Conservation (phyloP, 2,113 vertebrate species). For the Saimiri boliviensis region DNA sequence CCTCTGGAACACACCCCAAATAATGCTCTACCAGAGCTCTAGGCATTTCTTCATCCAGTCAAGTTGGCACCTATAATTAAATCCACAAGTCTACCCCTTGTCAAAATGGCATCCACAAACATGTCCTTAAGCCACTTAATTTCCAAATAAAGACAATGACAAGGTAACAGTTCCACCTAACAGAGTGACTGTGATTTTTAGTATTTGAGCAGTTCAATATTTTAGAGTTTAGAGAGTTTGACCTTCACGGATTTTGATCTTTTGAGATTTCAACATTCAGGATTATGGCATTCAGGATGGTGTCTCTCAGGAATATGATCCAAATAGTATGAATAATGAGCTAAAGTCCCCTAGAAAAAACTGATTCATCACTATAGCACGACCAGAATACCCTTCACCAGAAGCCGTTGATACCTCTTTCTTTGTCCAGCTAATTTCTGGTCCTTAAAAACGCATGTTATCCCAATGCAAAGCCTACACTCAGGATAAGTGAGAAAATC, state of each 20-base stretch:
- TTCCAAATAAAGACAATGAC: background rate
- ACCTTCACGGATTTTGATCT: background rate
- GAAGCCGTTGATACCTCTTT: background rate
- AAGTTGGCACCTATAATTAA: background rate
- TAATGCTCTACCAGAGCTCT: background rate
- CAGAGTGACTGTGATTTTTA: background rate
- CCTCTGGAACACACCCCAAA: background rate
- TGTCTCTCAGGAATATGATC: background rate
- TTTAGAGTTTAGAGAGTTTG: background rate
- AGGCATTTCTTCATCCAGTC: background rate
- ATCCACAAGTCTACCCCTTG: background rate
- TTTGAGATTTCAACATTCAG: background rate
- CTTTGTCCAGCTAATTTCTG: background rate
- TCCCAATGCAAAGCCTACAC: background rate
- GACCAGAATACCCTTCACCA: background rate
- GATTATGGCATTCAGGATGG: background rate
- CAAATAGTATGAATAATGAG: background rate
- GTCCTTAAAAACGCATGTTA: background rate
- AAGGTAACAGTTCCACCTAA: background rate
- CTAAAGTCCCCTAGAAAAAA: background rate
- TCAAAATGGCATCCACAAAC: background rate
- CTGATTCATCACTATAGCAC: background rate
- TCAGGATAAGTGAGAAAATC: background rate
- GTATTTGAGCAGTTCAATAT: background rate
- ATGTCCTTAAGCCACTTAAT: background rate